Conservation (phyloP, 2,888 invertebrate genomes). For the Macrophya alboannulata region DNA sequence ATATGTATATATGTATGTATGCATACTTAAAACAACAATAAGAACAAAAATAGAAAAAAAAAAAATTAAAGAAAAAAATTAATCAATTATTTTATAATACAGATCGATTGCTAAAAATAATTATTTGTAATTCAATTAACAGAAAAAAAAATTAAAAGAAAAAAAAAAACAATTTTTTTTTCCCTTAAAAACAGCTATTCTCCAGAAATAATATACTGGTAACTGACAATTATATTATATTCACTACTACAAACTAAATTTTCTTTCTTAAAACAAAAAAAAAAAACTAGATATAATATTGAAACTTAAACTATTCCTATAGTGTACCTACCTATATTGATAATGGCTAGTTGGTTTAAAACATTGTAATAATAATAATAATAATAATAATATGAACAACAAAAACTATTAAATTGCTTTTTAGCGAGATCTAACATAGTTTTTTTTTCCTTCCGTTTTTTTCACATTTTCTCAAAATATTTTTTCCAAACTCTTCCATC, state of each 20-base stretch:
- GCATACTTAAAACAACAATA: background rate
- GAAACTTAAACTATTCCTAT: background rate
- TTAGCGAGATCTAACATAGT: background rate
- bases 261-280: background rate
- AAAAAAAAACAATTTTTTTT: background rate
- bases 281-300: background rate
- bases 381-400: background rate
- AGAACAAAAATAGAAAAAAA: background rate
- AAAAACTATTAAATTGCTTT: background rate
- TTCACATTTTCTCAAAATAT: background rate
- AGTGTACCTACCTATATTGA: background rate
- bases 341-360: background rate
- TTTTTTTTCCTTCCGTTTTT: background rate
- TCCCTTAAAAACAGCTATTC: background rate
- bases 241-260: background rate
- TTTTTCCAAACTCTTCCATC: no score
- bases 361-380: background rate
- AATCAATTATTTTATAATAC: background rate
- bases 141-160: background rate
- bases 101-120: background rate
- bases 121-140: background rate
- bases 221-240: constrained; percentile 5
- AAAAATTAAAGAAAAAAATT: background rate
- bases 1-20: no score
- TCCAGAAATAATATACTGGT: background rate